Conservation (phyloP, 1,140 invertebrate genomes). For the Drosophila saltans region DNA sequence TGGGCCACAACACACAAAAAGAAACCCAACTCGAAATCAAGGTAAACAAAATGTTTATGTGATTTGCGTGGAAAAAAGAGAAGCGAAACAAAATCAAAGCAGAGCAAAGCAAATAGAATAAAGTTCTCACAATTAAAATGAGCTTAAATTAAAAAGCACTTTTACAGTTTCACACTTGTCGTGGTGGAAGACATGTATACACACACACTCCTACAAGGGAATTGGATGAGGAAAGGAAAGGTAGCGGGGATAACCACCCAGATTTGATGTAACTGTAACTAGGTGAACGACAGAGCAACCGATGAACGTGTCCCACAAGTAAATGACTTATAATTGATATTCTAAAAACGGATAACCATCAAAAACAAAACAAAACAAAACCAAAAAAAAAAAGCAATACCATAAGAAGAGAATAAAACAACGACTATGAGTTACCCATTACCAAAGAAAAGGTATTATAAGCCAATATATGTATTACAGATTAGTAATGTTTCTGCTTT, state of each 20-base stretch:
- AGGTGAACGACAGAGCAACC: slow-evolving; percentile 53
- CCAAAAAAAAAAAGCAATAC: too few species aligned
- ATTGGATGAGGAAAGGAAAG: background rate
- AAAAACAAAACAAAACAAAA: slow-evolving; percentile 1
- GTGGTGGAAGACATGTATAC: background rate
- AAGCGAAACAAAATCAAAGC: slow-evolving; percentile 13
- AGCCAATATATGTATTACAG: too few species aligned
- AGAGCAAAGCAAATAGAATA: slow-evolving; percentile 66
- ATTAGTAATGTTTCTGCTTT: too few species aligned
- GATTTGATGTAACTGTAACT: slow-evolving; percentile 41
- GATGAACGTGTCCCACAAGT: slow-evolving; percentile 68
- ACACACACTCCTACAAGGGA: too few species aligned
- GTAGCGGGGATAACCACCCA: background rate
- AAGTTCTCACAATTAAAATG: slow-evolving; percentile 81
- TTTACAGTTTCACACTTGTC: slow-evolving; percentile 75
- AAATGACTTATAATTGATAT: slow-evolving; percentile 83
- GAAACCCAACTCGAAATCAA: slow-evolving; percentile 34
- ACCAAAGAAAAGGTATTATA: background rate
- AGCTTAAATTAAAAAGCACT: slow-evolving; percentile 82
- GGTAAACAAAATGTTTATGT: slow-evolving; percentile 50
- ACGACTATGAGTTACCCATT: slow-evolving; percentile 11
- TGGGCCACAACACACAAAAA: slow-evolving; percentile 27
- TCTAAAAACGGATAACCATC: slow-evolving; percentile 80
- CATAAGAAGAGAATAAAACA: too few species aligned
- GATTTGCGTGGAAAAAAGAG: slow-evolving; percentile 39